Conservation (phyloP, 2,888 invertebrate genomes). For the Parasteatoda lunata region DNA sequence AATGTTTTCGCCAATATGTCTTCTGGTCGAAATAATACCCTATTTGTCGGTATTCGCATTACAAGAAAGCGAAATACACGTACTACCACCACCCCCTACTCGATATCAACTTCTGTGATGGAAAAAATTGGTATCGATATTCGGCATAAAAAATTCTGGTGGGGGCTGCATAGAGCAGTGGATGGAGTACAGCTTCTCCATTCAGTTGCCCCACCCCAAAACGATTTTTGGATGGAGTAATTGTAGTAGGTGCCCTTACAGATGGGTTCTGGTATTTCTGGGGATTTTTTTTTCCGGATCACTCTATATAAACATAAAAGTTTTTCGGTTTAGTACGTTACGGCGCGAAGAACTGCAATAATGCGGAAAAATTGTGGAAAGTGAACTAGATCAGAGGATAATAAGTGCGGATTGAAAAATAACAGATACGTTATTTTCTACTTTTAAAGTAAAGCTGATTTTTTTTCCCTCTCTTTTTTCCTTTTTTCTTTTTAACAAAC, state of each 20-base stretch:
- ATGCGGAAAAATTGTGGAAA: too few species aligned
- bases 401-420: too few species aligned
- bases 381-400: too few species aligned
- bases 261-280: neutral
- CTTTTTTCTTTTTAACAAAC: too few species aligned
- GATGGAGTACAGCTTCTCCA: neutral
- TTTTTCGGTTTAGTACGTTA: too few species aligned
- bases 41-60: neutral
- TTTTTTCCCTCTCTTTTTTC: too few species aligned
- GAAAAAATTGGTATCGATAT: conserved; percentile 2
- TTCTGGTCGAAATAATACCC: conserved; percentile 1
- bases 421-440: too few species aligned
- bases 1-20: conserved; percentile 3
- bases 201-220: neutral
- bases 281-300: too few species aligned
- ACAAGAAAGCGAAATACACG: neutral
- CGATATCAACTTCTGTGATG: neutral
- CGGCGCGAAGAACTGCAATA: too few species aligned
- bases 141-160: neutral
- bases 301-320: too few species aligned
- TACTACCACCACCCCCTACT: neutral
- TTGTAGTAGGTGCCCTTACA: neutral
- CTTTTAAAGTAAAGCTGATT: too few species aligned
- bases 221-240: neutral
- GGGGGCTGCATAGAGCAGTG: neutral